These are phyloP conservation scores for Luscinia luscinia DNA, from an alignment of 2,797 vertebrate genomes.

Conservation along the genomic window DNA sequence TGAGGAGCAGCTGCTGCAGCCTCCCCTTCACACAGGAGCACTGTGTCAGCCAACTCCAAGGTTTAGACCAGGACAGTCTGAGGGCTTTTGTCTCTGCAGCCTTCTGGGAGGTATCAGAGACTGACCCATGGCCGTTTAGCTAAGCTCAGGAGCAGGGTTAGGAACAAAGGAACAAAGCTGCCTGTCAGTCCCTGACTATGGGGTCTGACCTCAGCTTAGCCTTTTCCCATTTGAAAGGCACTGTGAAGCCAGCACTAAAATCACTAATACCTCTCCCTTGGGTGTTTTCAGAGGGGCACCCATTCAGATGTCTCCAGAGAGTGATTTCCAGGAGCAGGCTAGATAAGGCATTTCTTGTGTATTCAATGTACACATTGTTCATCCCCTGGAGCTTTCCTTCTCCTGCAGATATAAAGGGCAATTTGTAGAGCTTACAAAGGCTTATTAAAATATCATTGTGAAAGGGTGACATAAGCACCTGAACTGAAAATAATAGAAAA, in stretches of 20 bases:
- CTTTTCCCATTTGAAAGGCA: neutral
- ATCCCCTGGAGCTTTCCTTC: constrained; percentile 25
- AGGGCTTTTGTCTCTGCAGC: neutral
- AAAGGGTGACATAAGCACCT: constrained; percentile 13
- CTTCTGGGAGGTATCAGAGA: neutral
- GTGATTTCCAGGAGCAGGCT: neutral
- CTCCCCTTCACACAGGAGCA: neutral
- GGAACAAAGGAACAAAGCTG: constrained; percentile 14
- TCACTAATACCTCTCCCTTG: neutral
- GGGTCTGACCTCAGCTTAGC: neutral
- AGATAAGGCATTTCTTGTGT: neutral
- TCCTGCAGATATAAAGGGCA: neutral
- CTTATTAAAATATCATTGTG: constrained; percentile 31
- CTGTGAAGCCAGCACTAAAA: neutral
- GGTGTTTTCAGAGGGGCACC: neutral
- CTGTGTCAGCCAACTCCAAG: neutral
- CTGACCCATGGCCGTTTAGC: neutral
- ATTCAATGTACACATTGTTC: neutral
- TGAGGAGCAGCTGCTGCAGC: neutral
- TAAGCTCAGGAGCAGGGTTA: neutral
- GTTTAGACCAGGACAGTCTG: neutral
- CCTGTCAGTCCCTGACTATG: neutral
- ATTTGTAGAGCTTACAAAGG: constrained; percentile 28
- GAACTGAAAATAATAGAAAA: neutral
- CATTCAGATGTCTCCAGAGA: neutral